These are phyloP conservation scores for Gobiocypris rarus DNA, from an alignment of 2,113 vertebrate genomes.

Conservation along the genomic window DNA sequence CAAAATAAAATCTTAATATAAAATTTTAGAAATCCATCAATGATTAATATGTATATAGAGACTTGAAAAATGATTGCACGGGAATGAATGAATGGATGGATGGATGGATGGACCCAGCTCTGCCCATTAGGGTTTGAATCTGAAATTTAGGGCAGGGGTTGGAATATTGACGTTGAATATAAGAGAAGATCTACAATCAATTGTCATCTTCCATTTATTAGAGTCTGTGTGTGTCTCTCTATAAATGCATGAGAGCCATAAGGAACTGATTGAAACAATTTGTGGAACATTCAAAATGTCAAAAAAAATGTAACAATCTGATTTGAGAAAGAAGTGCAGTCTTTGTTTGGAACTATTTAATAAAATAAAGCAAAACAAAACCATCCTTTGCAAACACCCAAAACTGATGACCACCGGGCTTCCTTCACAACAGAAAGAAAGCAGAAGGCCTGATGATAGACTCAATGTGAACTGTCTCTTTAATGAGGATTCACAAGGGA, in stretches of 20 bases:
- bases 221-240: not conserved
- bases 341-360: conserved; percentile 3
- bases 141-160: not conserved
- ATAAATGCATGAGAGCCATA: not conserved
- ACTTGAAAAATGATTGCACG: too few species aligned
- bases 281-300: not conserved
- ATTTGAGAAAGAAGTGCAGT: not conserved
- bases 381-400: conserved; percentile 7
- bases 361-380: conserved; percentile 11
- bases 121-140: not conserved
- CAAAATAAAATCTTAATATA: too few species aligned
- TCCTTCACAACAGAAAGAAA: conserved; percentile 10
- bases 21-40: too few species aligned
- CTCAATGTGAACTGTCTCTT: not conserved
- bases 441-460: conserved; percentile 21
- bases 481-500: conserved; percentile 29
- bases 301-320: conserved; percentile 1
- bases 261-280: not conserved
- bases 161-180: not conserved
- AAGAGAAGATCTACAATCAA: conserved; percentile 20
- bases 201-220: not conserved
- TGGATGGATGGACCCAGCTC: not conserved
- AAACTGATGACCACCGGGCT: not conserved
- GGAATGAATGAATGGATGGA: too few species aligned
- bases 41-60: too few species aligned